These are phyloP conservation scores for Gandaritis pyraliata DNA, from an alignment of 2,888 invertebrate species.

Conservation along the genomic window DNA sequence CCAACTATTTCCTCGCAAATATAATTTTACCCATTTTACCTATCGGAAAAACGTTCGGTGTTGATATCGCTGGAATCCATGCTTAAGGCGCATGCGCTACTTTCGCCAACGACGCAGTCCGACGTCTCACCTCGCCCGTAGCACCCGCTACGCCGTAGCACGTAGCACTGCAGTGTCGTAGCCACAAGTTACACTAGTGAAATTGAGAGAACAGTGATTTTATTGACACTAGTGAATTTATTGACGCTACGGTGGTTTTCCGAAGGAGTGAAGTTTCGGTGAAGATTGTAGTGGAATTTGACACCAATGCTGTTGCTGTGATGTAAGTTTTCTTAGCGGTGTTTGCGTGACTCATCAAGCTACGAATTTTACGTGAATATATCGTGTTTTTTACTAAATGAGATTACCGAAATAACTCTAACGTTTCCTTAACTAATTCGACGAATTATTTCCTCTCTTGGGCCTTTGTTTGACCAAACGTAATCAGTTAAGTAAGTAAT, in stretches of 20 bases:
- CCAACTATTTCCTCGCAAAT: conserved; percentile 42
- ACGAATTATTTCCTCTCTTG: conserved; percentile 23
- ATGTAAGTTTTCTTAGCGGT: conserved; percentile 40
- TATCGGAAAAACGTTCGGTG: conserved; percentile 60
- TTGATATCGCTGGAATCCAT: conserved; percentile 49
- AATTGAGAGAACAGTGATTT: conserved; percentile 25
- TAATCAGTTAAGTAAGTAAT: conserved; percentile 22
- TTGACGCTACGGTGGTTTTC: conserved; percentile 24
- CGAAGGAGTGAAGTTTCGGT: conserved; percentile 18
- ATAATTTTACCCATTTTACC: conserved; percentile 55
- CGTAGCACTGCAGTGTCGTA: conserved; percentile 69
- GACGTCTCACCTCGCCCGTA: conserved; percentile 53
- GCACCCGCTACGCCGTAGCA: conserved; percentile 56
- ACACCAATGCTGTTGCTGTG: conserved; percentile 31
- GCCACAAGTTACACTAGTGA: conserved; percentile 29
- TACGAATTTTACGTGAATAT: conserved; percentile 5
- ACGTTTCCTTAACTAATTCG: conserved; percentile 16
- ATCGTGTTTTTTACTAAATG: conserved; percentile 1
- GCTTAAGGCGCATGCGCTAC: conserved; percentile 69
- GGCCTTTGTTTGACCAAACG: conserved; percentile 31
- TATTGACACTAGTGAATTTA: conserved; percentile 25
- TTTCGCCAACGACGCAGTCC: conserved; percentile 73
- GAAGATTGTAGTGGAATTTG: conserved; percentile 22
- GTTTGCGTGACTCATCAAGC: conserved; percentile 30
- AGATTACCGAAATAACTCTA: background rate